These are phyloP conservation scores for Eurystomus glaucurus DNA, from an alignment of 2,797 vertebrate species.

Conservation along the genomic window DNA sequence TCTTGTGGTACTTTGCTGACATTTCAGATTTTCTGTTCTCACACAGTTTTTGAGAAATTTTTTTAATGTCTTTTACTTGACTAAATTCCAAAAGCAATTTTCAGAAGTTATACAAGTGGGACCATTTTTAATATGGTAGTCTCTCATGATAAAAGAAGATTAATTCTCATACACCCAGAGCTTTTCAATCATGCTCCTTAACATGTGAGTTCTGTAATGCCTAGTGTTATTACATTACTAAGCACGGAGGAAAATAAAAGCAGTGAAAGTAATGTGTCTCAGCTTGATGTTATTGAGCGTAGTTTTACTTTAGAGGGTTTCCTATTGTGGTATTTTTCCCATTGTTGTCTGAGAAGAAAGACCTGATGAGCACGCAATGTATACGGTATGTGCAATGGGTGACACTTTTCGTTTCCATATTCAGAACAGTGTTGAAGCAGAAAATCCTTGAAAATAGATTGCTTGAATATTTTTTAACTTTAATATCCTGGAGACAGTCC, in stretches of 20 bases:
- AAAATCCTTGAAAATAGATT: constrained; percentile 64
- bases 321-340: constrained; percentile 74
- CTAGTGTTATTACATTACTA: constrained; percentile 74
- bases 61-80: constrained; percentile 22
- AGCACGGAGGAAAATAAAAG: constrained; percentile 75
- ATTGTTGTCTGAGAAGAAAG: constrained; percentile 77
- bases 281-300: constrained; percentile 78
- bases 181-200: constrained; percentile 68
- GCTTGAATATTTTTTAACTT: constrained; percentile 8
- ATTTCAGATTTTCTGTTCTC: constrained; percentile 22
- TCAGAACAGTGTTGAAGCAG: constrained; percentile 42
- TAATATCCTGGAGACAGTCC: constrained; percentile 1
- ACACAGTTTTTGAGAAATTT: background rate
- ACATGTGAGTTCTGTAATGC: constrained; percentile 47
- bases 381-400: constrained; percentile 36
- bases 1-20: background rate
- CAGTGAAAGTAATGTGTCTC: constrained; percentile 70
- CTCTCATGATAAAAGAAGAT: constrained; percentile 68
- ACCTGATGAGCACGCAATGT: constrained; percentile 72
- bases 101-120: constrained; percentile 43
- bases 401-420: constrained; percentile 49
- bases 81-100: constrained; percentile 57
- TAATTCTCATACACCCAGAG: constrained; percentile 55
- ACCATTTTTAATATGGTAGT: constrained; percentile 58
- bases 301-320: constrained; percentile 76